Evolutionary conservation across 2,113 vertebrate species (phyloP).

Genomic region (Paralichthys olivaceus): DNA sequence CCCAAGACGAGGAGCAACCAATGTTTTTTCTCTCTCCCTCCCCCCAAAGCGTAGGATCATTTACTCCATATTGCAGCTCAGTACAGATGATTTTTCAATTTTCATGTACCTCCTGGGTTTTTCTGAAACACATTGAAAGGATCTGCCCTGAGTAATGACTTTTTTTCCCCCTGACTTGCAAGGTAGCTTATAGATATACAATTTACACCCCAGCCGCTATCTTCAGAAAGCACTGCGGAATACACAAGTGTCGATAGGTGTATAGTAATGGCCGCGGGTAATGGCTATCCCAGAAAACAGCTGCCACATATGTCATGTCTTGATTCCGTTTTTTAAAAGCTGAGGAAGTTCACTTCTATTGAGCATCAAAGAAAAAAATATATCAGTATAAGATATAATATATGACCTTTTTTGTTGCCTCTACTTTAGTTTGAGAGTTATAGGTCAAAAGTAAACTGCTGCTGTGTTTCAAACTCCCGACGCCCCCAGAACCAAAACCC

Average conservation of each 20-base stretch:
- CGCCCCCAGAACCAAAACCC: background rate
- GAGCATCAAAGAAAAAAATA: too few relatives aligned
- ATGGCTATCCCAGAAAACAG: conserved; percentile 12
- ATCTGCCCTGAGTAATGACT: conserved; percentile 63
- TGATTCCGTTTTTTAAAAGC: background rate
- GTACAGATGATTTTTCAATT: conserved; percentile 67
- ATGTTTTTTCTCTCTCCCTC: conserved; percentile 17
- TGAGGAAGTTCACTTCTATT: background rate
- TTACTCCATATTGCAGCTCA: conserved; percentile 55
- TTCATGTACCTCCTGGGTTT: conserved; percentile 67
- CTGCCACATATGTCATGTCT: background rate
- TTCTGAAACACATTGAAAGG: conserved; percentile 66
- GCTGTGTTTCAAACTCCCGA: too few relatives aligned
- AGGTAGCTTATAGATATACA: conserved; percentile 55
- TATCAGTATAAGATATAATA: too few relatives aligned
- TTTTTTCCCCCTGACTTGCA: conserved; percentile 21
- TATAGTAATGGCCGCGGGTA: conserved; percentile 41
- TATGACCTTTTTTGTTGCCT: too few relatives aligned
- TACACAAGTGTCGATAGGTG: conserved; percentile 47
- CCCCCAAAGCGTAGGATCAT: conserved; percentile 66
- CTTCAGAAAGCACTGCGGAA: conserved; percentile 33
- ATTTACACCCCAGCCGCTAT: conserved; percentile 51
- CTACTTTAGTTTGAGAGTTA: background rate
- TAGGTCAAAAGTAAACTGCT: background rate
- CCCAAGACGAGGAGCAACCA: conserved; percentile 35